Base-by-base conservation (phyloP, 1,140 invertebrate species). In the Drosophila oshimai region DNA sequence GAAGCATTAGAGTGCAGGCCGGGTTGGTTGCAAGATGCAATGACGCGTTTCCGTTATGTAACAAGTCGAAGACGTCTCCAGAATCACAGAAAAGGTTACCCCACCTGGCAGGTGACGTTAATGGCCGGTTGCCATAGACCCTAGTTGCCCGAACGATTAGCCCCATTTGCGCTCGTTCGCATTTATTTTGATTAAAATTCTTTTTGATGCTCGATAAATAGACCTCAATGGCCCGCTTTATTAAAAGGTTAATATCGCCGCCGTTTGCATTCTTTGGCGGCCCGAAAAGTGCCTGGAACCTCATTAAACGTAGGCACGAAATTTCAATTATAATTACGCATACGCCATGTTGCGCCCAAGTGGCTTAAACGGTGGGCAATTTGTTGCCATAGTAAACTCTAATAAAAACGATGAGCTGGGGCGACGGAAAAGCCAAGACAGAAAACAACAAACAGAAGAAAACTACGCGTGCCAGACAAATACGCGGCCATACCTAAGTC, bases 251-350 rank as follows among this genome's bases (percentile, higher is more conserved):
- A 73, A 77, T 55, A 70, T 54, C 31, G 20, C 60, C 36, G 46
- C 42, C 24, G 60, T 74, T 69, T 28, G 26, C 47, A 39, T 44
- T 70, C 36, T 7, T 41, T 24, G 28, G 17, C 46, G n/a, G 31
- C 17, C 12, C 24, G 39, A 45, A 17, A 41, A 64, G 57, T 72
- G 58, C 50, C 64, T 70, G 33, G 34, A 55, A 78, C 58, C 70
- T 84, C 78, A 78, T 84, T 74, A 83, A 74, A 55, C 33, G 57
- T 41, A 65, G 53, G 49, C 64, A 74, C 54, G 51, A 84, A 74
- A 79, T 72, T 83, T 79, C 61, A 79, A 84, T 84, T 86, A 79
- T 72, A 86, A 86, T 84, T 74, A 84, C 73, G 79, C 53, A 78
- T 78, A 77, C 79, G 74, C 73, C 61, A 58, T 53, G 78, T 73